Evolutionary conservation across 2,888 invertebrate species (phyloP).

Genomic region (Mythimna ferrago): DNA sequence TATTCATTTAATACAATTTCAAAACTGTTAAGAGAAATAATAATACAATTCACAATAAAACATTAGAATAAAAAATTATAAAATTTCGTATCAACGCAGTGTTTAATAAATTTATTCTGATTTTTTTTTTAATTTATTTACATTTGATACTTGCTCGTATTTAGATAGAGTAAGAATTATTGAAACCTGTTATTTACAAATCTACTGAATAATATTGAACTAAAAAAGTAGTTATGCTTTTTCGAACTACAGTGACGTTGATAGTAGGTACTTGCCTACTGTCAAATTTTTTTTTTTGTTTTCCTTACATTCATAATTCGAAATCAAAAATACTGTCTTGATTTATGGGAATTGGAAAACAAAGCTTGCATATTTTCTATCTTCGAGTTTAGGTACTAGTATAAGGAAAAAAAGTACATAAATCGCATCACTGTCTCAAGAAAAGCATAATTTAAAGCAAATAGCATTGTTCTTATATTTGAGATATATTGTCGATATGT

Average conservation of each 20-base stretch:
- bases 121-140: conserved; percentile 52
- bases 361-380: background rate
- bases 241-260: conserved; percentile 45
- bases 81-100: conserved; percentile 16
- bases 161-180: conserved; percentile 24
- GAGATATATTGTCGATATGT: conserved; percentile 87
- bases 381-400: background rate
- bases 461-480: conserved; percentile 55
- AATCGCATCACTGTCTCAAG: conserved; percentile 13
- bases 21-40: conserved; percentile 11
- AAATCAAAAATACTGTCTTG: background rate
- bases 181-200: conserved; percentile 65
- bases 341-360: background rate
- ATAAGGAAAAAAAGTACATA: background rate
- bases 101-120: conserved; percentile 31
- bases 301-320: background rate
- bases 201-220: conserved; percentile 51
- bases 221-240: conserved; percentile 14
- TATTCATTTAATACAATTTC: conserved; percentile 21
- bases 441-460: conserved; percentile 41
- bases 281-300: background rate
- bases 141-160: conserved; percentile 30
- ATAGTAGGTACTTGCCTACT: background rate
- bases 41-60: conserved; percentile 8
- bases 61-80: conserved; percentile 4